Percentiles rank a stretch among this genome's conserved stretches.
Conservation (phyloP, 2,888 invertebrate genomes). For the Gymnosoma rotundatum region DNA sequence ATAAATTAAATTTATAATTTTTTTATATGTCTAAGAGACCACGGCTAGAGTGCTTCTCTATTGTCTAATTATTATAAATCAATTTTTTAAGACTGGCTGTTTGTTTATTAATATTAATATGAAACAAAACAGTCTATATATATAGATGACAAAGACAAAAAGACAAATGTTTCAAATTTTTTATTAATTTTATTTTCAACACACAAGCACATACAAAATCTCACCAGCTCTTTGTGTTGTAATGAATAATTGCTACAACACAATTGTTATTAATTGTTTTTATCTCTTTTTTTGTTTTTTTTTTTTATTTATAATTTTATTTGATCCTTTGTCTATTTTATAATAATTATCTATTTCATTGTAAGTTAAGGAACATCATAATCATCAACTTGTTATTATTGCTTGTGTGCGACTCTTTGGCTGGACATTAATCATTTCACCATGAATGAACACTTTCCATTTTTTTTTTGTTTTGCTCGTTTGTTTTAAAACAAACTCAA, state of each 20-base stretch:
- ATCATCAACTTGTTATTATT: background rate
- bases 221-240: background rate
- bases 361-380: background rate
- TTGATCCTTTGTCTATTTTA: background rate
- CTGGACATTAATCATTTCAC: constrained; percentile 31
- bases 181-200: background rate
- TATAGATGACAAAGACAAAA: no score
- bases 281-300: background rate
- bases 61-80: background rate
- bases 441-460: constrained; percentile 1
- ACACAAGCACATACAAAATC: background rate
- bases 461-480: background rate
- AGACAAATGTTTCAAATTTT: background rate
- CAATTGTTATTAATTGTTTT: constrained; percentile 38
- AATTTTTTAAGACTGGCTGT: background rate
- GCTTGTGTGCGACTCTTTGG: background rate
- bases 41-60: no score
- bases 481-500: constrained; percentile 23
- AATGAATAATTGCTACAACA: constrained; percentile 19
- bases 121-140: no score
- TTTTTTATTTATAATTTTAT: background rate
- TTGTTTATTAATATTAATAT: background rate
- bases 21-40: no score
- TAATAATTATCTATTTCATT: constrained; percentile 32
- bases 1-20: no score